Conservation (phyloP, 2,113 vertebrate genomes). For the Myotis davidii region DNA sequence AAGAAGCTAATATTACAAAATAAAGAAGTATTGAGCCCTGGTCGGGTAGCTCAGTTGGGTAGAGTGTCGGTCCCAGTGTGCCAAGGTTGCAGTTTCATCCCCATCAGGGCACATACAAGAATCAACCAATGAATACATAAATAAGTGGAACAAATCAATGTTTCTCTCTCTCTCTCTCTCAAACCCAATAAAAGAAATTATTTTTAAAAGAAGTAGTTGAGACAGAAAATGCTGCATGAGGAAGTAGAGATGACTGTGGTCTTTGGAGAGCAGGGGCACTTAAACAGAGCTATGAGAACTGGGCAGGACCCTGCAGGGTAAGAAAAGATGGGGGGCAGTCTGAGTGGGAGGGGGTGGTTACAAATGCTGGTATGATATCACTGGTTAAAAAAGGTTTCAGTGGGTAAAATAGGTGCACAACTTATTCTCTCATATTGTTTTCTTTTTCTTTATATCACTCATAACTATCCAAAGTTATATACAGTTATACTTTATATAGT, state of each 20-base stretch:
- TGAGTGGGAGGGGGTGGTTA: no score
- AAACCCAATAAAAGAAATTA: no score
- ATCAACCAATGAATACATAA: no score
- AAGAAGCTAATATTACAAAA: background rate
- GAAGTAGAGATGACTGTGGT: background rate
- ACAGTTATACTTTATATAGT: background rate
- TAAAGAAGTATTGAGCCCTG: background rate
- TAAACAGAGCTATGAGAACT: background rate
- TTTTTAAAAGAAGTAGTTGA: background rate
- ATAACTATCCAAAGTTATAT: background rate
- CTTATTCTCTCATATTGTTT: background rate
- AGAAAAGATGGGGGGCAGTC: background rate
- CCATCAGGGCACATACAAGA: no score
- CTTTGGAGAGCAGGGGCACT: background rate
- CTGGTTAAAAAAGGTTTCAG: background rate
- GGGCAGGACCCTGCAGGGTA: background rate
- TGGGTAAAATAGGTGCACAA: background rate
- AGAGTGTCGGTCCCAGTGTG: no score
- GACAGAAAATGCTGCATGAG: background rate
- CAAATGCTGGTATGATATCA: fast-evolving
- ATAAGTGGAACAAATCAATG: no score
- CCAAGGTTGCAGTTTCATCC: background rate
- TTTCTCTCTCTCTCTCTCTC: no score
- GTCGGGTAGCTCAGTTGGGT: no score
- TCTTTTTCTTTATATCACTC: background rate